These are phyloP conservation scores for Mus spretus DNA, from an alignment of 2,797 vertebrate species.

Conservation along the genomic window DNA sequence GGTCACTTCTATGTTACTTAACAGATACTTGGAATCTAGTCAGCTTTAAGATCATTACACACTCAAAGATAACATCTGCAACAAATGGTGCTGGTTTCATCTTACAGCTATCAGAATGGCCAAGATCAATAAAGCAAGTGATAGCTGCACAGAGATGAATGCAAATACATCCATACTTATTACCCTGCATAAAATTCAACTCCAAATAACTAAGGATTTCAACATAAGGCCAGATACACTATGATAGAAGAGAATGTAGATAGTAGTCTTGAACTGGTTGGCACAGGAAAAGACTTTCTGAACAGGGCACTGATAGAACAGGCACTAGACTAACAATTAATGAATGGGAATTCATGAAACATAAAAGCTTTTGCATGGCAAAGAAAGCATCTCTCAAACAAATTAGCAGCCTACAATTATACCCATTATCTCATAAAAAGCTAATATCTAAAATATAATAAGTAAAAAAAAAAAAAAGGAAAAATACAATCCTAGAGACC, in stretches of 20 bases:
- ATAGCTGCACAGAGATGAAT: not conserved
- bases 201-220: not conserved
- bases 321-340: not conserved
- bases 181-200: not conserved
- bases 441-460: not conserved
- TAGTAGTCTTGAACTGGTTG: not conserved
- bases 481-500: not conserved
- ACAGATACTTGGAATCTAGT: not conserved
- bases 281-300: not conserved
- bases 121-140: too few relatives aligned
- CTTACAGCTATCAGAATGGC: too few relatives aligned
- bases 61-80: not conserved
- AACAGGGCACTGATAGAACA: too few relatives aligned
- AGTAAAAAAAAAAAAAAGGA: not conserved
- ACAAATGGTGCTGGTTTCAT: too few relatives aligned
- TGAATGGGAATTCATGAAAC: not conserved
- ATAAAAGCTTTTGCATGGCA: not conserved
- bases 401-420: not conserved
- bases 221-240: not conserved
- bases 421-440: not conserved
- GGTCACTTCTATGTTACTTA: not conserved
- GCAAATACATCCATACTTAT: not conserved
- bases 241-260: not conserved
- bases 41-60: not conserved
- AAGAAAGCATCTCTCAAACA: not conserved